Percentiles rank a stretch among this genome's conserved stretches.
phyloP scores from a whole-genome alignment of 1,140 invertebrate species.

The Pomphorhynchus laevis region DNA sequence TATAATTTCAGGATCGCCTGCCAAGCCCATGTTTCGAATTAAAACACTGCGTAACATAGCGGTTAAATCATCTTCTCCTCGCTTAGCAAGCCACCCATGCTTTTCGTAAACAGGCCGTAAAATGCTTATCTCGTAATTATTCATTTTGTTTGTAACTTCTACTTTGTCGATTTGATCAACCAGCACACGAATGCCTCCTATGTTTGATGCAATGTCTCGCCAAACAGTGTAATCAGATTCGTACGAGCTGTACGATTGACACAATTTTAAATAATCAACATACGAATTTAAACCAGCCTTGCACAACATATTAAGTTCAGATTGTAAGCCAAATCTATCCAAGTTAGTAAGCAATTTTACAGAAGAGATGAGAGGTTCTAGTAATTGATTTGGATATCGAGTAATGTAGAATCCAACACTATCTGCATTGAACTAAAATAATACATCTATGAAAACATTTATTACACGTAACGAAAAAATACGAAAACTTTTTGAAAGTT shows the following conservation, averaged over 20 bases:
- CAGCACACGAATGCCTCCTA: slow-evolving; percentile 32
- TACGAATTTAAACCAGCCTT: slow-evolving; percentile 44
- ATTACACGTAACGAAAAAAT: slow-evolving; percentile 4
- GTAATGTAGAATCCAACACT: slow-evolving; percentile 30
- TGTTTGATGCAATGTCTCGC: slow-evolving; percentile 40
- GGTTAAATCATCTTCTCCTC: slow-evolving; percentile 25
- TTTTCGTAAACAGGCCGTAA: slow-evolving; percentile 30
- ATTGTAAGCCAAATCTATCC: slow-evolving; percentile 50
- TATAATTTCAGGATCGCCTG: slow-evolving; percentile 36
- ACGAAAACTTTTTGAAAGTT: slow-evolving; percentile 1
- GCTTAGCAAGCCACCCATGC: slow-evolving; percentile 30
- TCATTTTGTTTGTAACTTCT: no score
- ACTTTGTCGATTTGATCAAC: slow-evolving; percentile 32
- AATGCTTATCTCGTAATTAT: slow-evolving; percentile 22
- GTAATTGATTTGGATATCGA: slow-evolving; percentile 39
- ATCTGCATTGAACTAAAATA: slow-evolving; percentile 20
- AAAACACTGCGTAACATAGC: slow-evolving; percentile 46
- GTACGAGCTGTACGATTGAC: slow-evolving; percentile 36
- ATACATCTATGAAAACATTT: slow-evolving; percentile 7
- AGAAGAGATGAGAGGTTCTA: slow-evolving; percentile 36
- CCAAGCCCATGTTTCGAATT: slow-evolving; percentile 36
- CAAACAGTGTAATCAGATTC: slow-evolving; percentile 72
- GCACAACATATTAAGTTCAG: slow-evolving; percentile 47
- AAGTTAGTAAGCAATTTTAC: slow-evolving; percentile 42
- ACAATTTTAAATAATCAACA: slow-evolving; percentile 33